Evolutionary conservation across 2,888 invertebrate species (phyloP).

Genomic region (Lithophane ornitopus): DNA sequence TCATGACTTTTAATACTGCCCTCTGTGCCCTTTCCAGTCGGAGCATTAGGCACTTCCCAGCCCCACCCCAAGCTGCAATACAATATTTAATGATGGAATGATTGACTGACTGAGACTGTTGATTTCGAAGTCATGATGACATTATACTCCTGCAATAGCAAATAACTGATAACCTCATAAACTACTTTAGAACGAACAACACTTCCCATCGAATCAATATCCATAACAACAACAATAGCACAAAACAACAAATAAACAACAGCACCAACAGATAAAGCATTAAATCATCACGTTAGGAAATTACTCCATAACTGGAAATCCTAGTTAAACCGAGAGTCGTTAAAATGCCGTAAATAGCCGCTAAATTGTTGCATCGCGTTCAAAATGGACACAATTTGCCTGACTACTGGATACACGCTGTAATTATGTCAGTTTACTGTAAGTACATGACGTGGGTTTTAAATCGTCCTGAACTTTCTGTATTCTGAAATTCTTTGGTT

Average conservation of each 20-base stretch:
- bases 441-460: conserved; percentile 28
- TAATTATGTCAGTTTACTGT: conserved; percentile 62
- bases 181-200: background rate
- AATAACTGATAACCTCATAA: background rate
- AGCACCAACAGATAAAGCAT: conserved; percentile 32
- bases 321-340: conserved; percentile 61
- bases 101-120: too few species aligned
- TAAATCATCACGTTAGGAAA: conserved; percentile 59
- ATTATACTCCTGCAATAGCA: background rate
- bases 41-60: too few species aligned
- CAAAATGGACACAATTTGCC: conserved; percentile 65
- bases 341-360: conserved; percentile 69
- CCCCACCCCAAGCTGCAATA: too few species aligned
- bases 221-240: background rate
- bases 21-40: too few species aligned
- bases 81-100: too few species aligned
- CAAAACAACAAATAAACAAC: conserved; percentile 18
- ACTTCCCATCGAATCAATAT: background rate
- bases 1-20: too few species aligned
- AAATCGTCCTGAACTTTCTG: conserved; percentile 14
- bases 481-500: background rate
- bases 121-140: background rate
- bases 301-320: conserved; percentile 59
- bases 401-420: conserved; percentile 54
- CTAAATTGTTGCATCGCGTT: conserved; percentile 69